Percentiles rank a stretch among this genome's conserved stretches.
These are phyloP conservation scores for Heteronetta atricapilla DNA, from an alignment of 2,113 vertebrate genomes.

Conservation along the genomic window DNA sequence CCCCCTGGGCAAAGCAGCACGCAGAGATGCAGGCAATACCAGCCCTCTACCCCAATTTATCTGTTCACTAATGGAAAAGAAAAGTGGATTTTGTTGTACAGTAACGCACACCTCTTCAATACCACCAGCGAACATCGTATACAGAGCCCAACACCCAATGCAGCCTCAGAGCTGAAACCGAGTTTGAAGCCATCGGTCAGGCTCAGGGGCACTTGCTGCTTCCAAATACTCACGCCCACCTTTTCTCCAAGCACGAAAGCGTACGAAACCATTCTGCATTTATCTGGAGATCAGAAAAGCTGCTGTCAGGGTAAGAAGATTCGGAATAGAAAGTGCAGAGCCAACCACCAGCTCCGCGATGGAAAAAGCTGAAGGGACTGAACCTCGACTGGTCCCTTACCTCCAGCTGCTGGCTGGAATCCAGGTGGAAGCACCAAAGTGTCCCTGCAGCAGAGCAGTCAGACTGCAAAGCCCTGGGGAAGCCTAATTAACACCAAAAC, in stretches of 20 bases:
- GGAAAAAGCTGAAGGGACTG: background rate
- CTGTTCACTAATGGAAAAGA: background rate
- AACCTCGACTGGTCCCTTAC: background rate
- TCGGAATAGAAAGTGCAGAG: background rate
- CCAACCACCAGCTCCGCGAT: rapidly evolving
- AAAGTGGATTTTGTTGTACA: background rate
- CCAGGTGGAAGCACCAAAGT: background rate
- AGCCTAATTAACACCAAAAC: background rate
- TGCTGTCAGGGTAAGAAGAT: background rate
- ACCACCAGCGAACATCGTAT: rapidly evolving
- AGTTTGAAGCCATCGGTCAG: background rate
- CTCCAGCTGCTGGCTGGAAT: background rate
- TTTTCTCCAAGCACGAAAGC: background rate
- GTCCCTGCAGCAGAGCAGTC: background rate
- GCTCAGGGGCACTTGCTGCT: background rate
- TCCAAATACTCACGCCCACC: background rate
- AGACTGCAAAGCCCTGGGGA: background rate
- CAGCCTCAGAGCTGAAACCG: rapidly evolving
- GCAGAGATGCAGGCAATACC: background rate
- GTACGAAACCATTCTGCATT: background rate
- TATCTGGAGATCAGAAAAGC: background rate
- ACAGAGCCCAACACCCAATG: rapidly evolving
- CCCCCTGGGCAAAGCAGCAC: background rate
- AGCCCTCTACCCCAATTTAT: background rate
- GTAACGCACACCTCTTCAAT: rapidly evolving